A percentile compares a stretch with the other conserved stretches of the same genome.
These are phyloP conservation scores for Megalonaias nervosa DNA, from an alignment of 1,140 invertebrate genomes.

Conservation along the genomic window DNA sequence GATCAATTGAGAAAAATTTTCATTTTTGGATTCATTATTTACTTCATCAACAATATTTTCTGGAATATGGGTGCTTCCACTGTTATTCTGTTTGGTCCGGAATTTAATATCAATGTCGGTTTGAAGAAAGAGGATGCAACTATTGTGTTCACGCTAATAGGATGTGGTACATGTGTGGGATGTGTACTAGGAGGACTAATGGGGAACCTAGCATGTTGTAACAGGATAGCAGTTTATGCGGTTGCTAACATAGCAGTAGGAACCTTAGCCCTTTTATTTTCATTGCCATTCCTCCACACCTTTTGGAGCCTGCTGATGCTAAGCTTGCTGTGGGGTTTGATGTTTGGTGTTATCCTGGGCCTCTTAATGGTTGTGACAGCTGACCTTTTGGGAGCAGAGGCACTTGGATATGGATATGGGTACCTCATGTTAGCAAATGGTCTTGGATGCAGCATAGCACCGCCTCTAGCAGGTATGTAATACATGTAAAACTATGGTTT, in stretches of 20 bases:
- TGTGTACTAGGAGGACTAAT: slow-evolving; percentile 53
- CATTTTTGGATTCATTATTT: slow-evolving; percentile 56
- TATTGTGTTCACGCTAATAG: slow-evolving; percentile 38
- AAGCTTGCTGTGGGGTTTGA: slow-evolving; percentile 42
- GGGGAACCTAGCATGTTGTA: slow-evolving; percentile 47
- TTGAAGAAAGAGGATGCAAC: slow-evolving; percentile 44
- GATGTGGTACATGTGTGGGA: slow-evolving; percentile 53
- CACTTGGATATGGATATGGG: slow-evolving; percentile 55
- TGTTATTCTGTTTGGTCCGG: slow-evolving; percentile 50
- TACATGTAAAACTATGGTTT: too few relatives aligned
- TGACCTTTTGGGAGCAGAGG: slow-evolving; percentile 56
- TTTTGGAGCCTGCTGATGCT: slow-evolving; percentile 23
- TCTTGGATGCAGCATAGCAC: slow-evolving; percentile 58
- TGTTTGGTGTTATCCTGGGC: slow-evolving; percentile 60
- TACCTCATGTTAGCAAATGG: slow-evolving; percentile 65
- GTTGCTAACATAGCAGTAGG: slow-evolving; percentile 50
- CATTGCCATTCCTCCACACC: slow-evolving; percentile 31
- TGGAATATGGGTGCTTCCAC: slow-evolving; percentile 59
- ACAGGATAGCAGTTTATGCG: slow-evolving; percentile 48
- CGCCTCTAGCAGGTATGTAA: slow-evolving; percentile 59
- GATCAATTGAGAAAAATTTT: slow-evolving; percentile 44
- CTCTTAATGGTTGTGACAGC: slow-evolving; percentile 56
- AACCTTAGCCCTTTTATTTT: slow-evolving; percentile 32
- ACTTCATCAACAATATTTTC: slow-evolving; percentile 59
- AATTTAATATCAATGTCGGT: slow-evolving; percentile 45